Base-by-base conservation (phyloP, 1,140 invertebrate genomes). In the Potamilus streckersoni region DNA sequence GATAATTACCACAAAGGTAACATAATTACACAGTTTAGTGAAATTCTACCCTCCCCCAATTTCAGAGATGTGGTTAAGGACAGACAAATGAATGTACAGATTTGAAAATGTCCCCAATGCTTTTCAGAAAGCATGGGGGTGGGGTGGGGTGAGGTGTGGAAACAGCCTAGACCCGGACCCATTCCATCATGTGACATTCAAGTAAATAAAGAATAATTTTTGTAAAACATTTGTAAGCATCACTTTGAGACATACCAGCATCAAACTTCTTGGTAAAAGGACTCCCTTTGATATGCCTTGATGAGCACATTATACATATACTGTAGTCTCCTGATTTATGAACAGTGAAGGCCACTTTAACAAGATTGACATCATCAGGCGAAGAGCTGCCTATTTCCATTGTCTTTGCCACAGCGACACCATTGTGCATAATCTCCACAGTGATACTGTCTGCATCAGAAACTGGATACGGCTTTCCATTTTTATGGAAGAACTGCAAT, bases 391-490 rank as follows among this genome's bases (percentile, higher is more conserved):
- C 96, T 80, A 96, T 91, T 90, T 97, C 95, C 81, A 95, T 93
- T 67, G 96, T 93, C 31, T 95, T 94, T 17, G 95, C 94, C 78
- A 97, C 94, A 90, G 95, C 95, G 79, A 94, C 92, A 19, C 93
- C 93, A 58, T 95, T 95, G 84, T 96, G 95, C 57, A 93, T 94
- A 77, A 97, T 95, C 89, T 96, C 94, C 49, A 97, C 94, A 80
- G 94, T 92, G 69, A 97, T 92, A 88, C 95, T 94, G 91, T 97
- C 96, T 71, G 94, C 95, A 91, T 96, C 95, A 89, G 95, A 96
- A 80, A 97, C 94, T 80, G 95, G 95, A 92, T 97, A 97, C 73
- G 96, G 95, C 85, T 96, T 94, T 31, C 96, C 95, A 86, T 97
- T 97, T 83, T 96, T 94, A 90, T 97, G 95, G 91, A 93, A 97